Evolutionary conservation across 2,113 vertebrate genomes (phyloP), one percentile per base, ranked within the genome.

Genomic region (Oreochromis spilurus): DNA sequence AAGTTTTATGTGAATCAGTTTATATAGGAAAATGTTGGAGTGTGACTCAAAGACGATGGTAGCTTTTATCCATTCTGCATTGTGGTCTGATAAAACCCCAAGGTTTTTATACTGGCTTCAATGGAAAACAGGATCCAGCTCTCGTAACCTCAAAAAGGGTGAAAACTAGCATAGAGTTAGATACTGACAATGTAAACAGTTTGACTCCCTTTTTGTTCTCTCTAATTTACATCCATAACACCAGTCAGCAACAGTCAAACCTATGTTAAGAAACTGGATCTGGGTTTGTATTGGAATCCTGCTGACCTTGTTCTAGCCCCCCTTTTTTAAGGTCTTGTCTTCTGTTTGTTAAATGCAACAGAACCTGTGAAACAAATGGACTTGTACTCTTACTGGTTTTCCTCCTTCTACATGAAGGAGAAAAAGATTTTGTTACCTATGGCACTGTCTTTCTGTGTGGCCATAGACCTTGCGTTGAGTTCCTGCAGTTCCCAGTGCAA

Each of bases 401-500:
- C 70, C 43, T 29, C 24, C 48, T 34, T 77, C 26, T 52, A 77
- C 9, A n/a, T 0, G 45, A 75, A 31, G 43, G 43, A 31, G 45
- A 75, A 77, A 72, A 75, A 77, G 17, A 77, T 82, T 65, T 24
- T 5, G 38, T 86, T 34, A 96, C 96, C 95, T 88, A 94, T 45
- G 26, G 31, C 7, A 55, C 45, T 67, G 13, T 94, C 93, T 80
- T 90, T 95, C 81, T 96, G 95, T 7, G 94, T 91, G 29, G 94
- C 92, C 95, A 97, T 95, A 7, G 95, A 94, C 10, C 93, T 93
- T n/a, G 96, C 96, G 0, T 96, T 96, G 36, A 97, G 93, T 86
- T 97, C 96, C 90, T 97, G 96, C 57, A 97, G 93, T 38, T 97
- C 87, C 93, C 89, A 94, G 87, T 96, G 96, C 16, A 97, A 40